Evolutionary conservation across 2,888 invertebrate genomes (phyloP), one percentile per base, ranked within the genome.

Genomic region (Zaprionus obscuricornis): DNA sequence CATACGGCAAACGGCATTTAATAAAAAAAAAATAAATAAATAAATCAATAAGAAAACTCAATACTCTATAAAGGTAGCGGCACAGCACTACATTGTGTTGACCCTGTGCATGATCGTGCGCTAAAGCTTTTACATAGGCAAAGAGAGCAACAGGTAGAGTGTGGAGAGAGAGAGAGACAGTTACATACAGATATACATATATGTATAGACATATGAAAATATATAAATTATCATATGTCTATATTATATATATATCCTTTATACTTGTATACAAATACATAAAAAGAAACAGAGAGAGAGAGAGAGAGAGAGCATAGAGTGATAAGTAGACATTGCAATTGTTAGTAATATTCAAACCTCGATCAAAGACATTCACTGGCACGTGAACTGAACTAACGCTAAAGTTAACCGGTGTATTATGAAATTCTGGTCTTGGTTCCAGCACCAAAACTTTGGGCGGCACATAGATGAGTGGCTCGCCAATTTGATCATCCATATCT

Each of bases 351-450:
- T 70, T 89, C 92, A 91, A 91, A 95, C 95, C 95, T 93, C 95
- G 93, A 87, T 97, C 96, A 90, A 95, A 98, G 56, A 98, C 97
- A 90, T 98, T 98, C 63, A 97, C 97, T 22, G 98, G 98, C 39
- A 98, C 96, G 89, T 98, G 98, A 31, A 98, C 96, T 65, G 97
- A 96, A 87, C 96, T 97, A 88, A 94, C 92, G 87, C 93, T 95
- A 29, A 93, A 93, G 88, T 96, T 96, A 18, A 95, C 94, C 18
- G 93, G 92, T 64, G 94, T 93, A 86, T 95, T 93, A 69, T 95
- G 95, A 90, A 96, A 97, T 86, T 96, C 95, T 24, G 92, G 91
- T 88, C 95, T 95, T 73, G 92, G 92, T 58, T 92, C 92, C 59
- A 95, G 90, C 39, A 93, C 92, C 62, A 94, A 93, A 76, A 92